These are phyloP conservation scores for Electrophaes corylata DNA, from an alignment of 2,888 invertebrate genomes.

Conservation along the genomic window DNA sequence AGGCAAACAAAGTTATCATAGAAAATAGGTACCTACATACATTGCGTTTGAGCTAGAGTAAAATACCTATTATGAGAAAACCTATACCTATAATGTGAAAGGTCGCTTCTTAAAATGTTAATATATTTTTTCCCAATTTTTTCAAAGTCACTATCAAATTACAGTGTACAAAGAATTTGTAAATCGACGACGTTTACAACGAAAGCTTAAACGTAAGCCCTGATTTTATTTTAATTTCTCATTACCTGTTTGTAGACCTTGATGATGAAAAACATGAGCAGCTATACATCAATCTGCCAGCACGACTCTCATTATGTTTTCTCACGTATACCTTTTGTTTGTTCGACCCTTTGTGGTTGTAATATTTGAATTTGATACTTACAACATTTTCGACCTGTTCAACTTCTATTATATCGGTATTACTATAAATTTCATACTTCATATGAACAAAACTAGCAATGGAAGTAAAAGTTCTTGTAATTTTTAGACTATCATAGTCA, in stretches of 20 bases:
- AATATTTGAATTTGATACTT: constrained; percentile 10
- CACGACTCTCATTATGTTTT: constrained; percentile 51
- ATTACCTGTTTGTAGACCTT: constrained; percentile 62
- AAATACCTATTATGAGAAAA: too few relatives aligned
- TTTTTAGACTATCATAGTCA: not conserved
- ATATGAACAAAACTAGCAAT: constrained; percentile 42
- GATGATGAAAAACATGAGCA: constrained; percentile 52
- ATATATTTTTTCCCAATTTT: too few relatives aligned
- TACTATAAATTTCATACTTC: not conserved
- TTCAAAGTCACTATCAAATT: too few relatives aligned
- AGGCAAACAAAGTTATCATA: too few relatives aligned
- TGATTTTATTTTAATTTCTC: constrained; percentile 45
- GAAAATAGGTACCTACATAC: too few relatives aligned
- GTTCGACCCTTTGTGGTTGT: constrained; percentile 31
- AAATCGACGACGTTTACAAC: constrained; percentile 31
- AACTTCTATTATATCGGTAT: not conserved
- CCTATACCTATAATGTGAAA: too few relatives aligned
- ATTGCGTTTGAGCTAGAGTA: too few relatives aligned
- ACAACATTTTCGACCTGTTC: constrained; percentile 4
- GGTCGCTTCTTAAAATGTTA: too few relatives aligned
- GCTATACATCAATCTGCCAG: constrained; percentile 64
- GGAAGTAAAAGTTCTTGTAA: constrained; percentile 31
- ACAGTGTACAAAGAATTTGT: too few relatives aligned
- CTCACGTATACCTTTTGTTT: constrained; percentile 42
- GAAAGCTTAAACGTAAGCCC: constrained; percentile 34